Percentiles rank a stretch among this genome's conserved stretches.
Conservation (phyloP, 23 tunicate genomes). For the Halocynthia aurantium region DNA sequence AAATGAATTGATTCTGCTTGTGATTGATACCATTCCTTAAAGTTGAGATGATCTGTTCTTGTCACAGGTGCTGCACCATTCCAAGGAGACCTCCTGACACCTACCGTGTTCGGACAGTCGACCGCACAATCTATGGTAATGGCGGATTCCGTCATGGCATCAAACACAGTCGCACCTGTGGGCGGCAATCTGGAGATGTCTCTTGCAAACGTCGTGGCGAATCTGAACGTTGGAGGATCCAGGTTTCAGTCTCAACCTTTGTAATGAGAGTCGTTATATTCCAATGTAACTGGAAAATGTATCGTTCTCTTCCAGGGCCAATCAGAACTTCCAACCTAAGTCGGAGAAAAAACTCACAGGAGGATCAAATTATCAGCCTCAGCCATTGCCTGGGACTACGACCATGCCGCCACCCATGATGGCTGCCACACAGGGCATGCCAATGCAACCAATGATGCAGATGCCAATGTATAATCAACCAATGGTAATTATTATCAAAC, state of each 20-base stretch:
- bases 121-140: conserved; percentile 2
- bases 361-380: conserved; percentile 45
- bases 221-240: conserved; percentile 47
- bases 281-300: too few species aligned
- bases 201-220: conserved; percentile 62
- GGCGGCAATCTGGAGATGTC: conserved; percentile 52
- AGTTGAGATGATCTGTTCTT: too few species aligned
- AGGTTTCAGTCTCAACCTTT: neutral
- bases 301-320: conserved; percentile 26
- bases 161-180: conserved; percentile 1
- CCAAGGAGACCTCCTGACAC: conserved; percentile 37
- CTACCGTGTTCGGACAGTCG: conserved; percentile 29
- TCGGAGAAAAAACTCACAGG: conserved; percentile 66
- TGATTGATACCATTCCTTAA: too few species aligned
- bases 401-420: conserved; percentile 20
- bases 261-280: neutral
- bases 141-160: neutral
- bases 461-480: conserved; percentile 21
- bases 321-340: conserved; percentile 61
- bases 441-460: conserved; percentile 20
- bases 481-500: conserved; percentile 8
- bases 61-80: conserved; percentile 7
- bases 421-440: conserved; percentile 2
- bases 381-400: conserved; percentile 25
- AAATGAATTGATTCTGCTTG: too few species aligned